phyloP scores from a whole-genome alignment of 2,888 invertebrate species.

The Ethmia dodecea region DNA sequence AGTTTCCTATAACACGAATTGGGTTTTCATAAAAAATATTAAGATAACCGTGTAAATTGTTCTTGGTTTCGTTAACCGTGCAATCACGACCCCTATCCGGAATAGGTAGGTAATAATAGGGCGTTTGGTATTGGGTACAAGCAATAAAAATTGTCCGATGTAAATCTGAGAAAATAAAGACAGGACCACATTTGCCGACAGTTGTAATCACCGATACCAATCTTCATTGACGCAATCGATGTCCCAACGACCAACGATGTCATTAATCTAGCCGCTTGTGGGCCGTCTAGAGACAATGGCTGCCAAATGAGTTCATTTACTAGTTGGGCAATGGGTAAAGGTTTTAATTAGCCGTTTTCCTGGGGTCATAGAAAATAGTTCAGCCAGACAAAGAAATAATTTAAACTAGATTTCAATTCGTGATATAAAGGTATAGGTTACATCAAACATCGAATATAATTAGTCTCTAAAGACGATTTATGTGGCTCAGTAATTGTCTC shows the following conservation, averaged over 20 bases:
- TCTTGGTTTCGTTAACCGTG: slow-evolving; percentile 48
- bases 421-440: too few relatives aligned
- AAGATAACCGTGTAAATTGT: slow-evolving; percentile 31
- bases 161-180: background rate
- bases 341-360: slow-evolving; percentile 4
- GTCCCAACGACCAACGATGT: slow-evolving; percentile 29
- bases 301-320: slow-evolving; percentile 57
- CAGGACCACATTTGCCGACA: slow-evolving; percentile 4
- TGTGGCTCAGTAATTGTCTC: too few relatives aligned
- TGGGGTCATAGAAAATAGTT: too few relatives aligned
- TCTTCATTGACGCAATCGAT: slow-evolving; percentile 10
- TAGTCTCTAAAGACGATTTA: too few relatives aligned
- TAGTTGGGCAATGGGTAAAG: slow-evolving; percentile 28
- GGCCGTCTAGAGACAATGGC: slow-evolving; percentile 52
- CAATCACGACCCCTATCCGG: slow-evolving; percentile 45
- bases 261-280: slow-evolving; percentile 45
- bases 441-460: too few relatives aligned
- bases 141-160: slow-evolving; percentile 6
- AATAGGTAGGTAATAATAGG: slow-evolving; percentile 4
- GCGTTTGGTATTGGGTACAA: slow-evolving; percentile 3
- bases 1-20: slow-evolving; percentile 31
- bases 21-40: slow-evolving; percentile 17
- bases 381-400: too few relatives aligned
- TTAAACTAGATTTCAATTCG: too few relatives aligned
- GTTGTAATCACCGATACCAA: slow-evolving; percentile 1